Percentiles rank a stretch among this genome's conserved stretches.
These are phyloP conservation scores for Oreochromis spilurus DNA, from an alignment of 2,113 vertebrate species.

Conservation along the genomic window DNA sequence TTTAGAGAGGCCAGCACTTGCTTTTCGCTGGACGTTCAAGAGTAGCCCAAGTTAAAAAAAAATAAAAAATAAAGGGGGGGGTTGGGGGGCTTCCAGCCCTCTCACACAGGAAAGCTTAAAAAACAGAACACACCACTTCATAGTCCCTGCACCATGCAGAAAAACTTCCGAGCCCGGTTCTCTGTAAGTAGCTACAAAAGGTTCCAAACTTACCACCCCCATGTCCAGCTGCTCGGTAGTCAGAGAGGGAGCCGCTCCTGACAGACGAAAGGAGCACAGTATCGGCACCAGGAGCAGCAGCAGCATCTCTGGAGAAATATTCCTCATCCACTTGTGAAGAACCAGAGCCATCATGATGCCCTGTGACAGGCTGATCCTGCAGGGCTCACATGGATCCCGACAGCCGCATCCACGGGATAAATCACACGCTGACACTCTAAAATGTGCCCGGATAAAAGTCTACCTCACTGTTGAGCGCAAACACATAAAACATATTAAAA, in stretches of 20 bases:
- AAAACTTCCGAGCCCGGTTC: not conserved
- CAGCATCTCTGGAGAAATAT: constrained; percentile 66
- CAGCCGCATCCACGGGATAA: constrained; percentile 49
- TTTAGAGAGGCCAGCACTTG: constrained; percentile 5
- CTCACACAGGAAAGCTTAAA: not conserved
- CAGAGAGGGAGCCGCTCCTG: constrained; percentile 69
- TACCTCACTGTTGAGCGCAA: constrained; percentile 63
- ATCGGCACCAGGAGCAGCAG: constrained; percentile 59
- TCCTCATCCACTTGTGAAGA: constrained; percentile 61
- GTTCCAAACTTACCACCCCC: constrained; percentile 83
- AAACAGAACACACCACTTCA: not conserved
- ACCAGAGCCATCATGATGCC: constrained; percentile 42
- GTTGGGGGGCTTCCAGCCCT: not conserved
- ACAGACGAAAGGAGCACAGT: constrained; percentile 55
- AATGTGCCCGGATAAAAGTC: constrained; percentile 7
- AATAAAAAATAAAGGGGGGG: not conserved
- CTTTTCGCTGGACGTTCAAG: not conserved
- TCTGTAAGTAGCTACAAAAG: not conserved
- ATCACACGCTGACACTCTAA: constrained; percentile 11
- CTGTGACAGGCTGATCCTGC: constrained; percentile 51
- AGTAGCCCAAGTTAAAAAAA: not conserved
- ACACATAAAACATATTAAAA: constrained; percentile 55
- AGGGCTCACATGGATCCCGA: constrained; percentile 43
- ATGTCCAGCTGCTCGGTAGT: constrained; percentile 78
- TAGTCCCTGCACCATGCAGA: not conserved